Evolutionary conservation across 2,888 invertebrate species (phyloP), one percentile per base, ranked within the genome.

Genomic region (Seira ritae): DNA sequence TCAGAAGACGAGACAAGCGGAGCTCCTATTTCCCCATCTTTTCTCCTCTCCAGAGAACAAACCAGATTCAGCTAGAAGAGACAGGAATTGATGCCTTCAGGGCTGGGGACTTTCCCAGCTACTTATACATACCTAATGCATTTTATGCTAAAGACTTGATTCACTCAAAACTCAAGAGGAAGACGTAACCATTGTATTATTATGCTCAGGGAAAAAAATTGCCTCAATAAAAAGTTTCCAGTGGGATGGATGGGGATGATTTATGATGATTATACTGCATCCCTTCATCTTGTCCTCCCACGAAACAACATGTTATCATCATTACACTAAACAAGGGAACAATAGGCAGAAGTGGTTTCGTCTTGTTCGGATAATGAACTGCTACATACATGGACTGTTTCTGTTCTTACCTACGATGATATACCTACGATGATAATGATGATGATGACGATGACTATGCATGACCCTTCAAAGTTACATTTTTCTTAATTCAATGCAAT

Each of bases 31-130:
- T 42, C 42, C 42, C 42, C n/a, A n/a, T n/a, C n/a, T n/a, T n/a
- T n/a, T n/a, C n/a, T n/a, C 55, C 1, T n/a, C n/a, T 55, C 55
- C 55, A 55, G 55, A 55, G 55, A n/a, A 12, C 55, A n/a, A 55
- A 55, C 55, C 55, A 55, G 55, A 55, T 55, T 31, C 3, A 4
- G 31, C 31, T 31, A 31, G 31, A 31, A 31, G 31, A 31, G 8
- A 8, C 2, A 31, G 31, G 31, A 55, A 12, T 55, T 55, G n/a
- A 55, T 55, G 55, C 55, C 55, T 55, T 55, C n/a, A 55, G 55
- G 55, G 55, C 17, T 55, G 55, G 55, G 55, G 55, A 55, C 55
- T 55, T 55, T 55, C 55, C 55, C 55, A 55, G 17, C 31, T 31
- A 31, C 8, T 31, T 31, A 31, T 12, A 55, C 15, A 8, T 55